Evolutionary conservation across 2,797 vertebrate species (phyloP).

Genomic region (Paguma larvata): DNA sequence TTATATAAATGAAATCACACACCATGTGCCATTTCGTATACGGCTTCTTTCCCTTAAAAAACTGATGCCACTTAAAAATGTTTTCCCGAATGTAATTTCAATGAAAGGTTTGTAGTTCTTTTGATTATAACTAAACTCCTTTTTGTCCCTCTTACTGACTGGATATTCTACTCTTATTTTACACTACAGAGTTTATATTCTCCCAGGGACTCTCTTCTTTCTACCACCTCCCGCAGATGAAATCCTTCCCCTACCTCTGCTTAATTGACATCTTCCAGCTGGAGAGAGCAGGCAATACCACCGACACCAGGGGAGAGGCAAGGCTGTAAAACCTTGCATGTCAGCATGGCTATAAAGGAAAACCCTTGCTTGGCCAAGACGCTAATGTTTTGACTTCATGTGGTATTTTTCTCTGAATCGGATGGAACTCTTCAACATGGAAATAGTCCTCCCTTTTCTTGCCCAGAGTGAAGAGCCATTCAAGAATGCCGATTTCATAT

Average conservation of each 20-base stretch:
- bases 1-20: neutral
- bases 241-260: neutral
- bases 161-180: neutral
- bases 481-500: slow-evolving; percentile 60
- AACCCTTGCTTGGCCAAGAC: slow-evolving; percentile 63
- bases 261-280: neutral
- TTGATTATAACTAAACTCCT: neutral
- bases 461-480: slow-evolving; percentile 66
- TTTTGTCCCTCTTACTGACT: neutral
- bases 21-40: neutral
- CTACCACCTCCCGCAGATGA: neutral
- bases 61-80: neutral
- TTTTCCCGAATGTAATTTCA: slow-evolving; percentile 39
- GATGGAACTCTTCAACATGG: slow-evolving; percentile 66
- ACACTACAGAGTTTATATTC: neutral
- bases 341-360: slow-evolving; percentile 68
- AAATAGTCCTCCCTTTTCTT: slow-evolving; percentile 69
- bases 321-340: slow-evolving; percentile 52
- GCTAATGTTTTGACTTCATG: slow-evolving; percentile 71
- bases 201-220: slow-evolving; percentile 21
- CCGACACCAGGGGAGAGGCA: neutral
- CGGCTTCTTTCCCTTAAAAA: slow-evolving; percentile 7
- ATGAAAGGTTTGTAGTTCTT: neutral
- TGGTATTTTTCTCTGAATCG: slow-evolving; percentile 79
- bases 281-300: neutral